Conservation (phyloP, 2,888 invertebrate genomes). For the Harpalus rubripes region DNA sequence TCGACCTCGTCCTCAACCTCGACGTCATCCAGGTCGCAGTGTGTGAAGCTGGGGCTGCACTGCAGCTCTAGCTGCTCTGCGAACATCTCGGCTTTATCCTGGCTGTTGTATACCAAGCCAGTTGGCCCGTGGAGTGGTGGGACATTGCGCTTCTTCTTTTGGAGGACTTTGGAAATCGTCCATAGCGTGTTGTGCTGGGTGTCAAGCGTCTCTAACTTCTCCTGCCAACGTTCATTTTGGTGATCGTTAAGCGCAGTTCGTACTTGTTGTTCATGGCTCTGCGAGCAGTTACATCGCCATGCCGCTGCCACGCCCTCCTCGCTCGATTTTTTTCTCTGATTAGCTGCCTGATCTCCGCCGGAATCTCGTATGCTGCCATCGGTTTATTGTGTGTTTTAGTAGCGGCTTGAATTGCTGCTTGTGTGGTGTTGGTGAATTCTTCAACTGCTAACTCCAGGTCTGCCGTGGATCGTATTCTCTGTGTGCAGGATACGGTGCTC, state of each 20-base stretch:
- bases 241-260: not conserved
- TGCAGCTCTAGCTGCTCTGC: not conserved
- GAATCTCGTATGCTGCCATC: too few species aligned
- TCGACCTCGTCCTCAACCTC: not conserved
- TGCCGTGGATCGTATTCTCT: too few species aligned
- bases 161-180: not conserved
- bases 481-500: too few species aligned
- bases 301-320: conserved; percentile 3
- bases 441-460: too few species aligned
- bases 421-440: too few species aligned
- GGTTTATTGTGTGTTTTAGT: too few species aligned
- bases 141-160: not conserved
- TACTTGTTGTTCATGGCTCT: not conserved
- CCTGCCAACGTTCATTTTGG: not conserved
- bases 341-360: too few species aligned
- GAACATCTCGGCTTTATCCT: not conserved
- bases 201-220: not conserved
- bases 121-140: not conserved
- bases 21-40: not conserved
- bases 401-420: too few species aligned
- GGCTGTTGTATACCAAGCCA: not conserved
- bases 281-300: not conserved
- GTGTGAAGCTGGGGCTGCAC: not conserved
- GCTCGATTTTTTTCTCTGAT: conserved; percentile 1
- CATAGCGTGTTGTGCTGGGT: not conserved